Percentiles rank a stretch among this genome's conserved stretches.
Evolutionary conservation across 2,113 vertebrate genomes (phyloP).

Genomic region (Gymnobelideus leadbeateri): DNA sequence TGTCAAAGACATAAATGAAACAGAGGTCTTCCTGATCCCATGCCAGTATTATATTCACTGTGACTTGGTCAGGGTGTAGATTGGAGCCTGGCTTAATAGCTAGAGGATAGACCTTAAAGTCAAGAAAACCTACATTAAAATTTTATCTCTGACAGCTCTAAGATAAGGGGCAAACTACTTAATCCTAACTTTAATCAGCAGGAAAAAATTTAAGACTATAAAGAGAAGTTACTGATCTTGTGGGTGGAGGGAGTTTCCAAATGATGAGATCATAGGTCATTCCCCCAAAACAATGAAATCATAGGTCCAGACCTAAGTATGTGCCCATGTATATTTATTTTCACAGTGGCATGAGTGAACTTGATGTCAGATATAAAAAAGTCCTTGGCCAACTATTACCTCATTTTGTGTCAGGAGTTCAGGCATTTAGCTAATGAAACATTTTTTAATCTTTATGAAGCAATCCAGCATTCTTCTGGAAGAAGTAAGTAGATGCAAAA

Average conservation of each 20-base stretch:
- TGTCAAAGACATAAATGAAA: not conserved
- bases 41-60: not conserved
- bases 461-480: slow-evolving; percentile 29
- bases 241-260: not conserved
- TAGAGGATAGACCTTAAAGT: not conserved
- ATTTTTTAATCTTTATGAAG: slow-evolving; percentile 51
- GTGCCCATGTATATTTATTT: slow-evolving; percentile 22
- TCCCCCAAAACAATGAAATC: not conserved
- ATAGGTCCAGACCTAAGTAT: not conserved
- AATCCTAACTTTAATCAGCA: not conserved
- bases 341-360: slow-evolving; percentile 39
- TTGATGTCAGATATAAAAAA: slow-evolving; percentile 12
- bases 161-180: not conserved
- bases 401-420: slow-evolving; percentile 47
- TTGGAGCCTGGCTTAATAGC: not conserved
- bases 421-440: slow-evolving; percentile 52
- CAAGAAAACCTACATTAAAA: not conserved
- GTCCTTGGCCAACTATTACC: slow-evolving; percentile 36
- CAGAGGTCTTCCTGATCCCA: not conserved
- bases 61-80: not conserved
- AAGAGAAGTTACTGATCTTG: not conserved
- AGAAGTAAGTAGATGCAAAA: slow-evolving; percentile 34
- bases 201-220: not conserved
- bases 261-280: not conserved
- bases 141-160: not conserved